Base-by-base conservation (phyloP, 2,888 invertebrate genomes). In the Clepsis dumicolana region DNA sequence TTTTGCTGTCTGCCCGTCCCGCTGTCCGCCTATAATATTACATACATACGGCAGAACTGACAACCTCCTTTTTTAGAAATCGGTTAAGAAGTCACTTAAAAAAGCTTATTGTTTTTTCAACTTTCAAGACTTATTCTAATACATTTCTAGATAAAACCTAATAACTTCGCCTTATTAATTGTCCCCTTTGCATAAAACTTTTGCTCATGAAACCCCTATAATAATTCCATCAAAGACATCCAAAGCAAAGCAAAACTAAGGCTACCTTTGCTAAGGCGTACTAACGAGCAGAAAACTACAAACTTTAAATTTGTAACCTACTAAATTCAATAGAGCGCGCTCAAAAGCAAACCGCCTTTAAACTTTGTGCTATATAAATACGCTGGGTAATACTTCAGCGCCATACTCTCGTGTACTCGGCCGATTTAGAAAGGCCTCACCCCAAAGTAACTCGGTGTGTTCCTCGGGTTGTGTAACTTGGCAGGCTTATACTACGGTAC, bases 401-500 rank as follows among this genome's bases (percentile, higher is more conserved):
- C 48, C 18, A 21, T 60, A 56, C 62, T 35, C 25, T 24, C 5
- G 18, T 35, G 29, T 48, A 41, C 16, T 25, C 62, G 67, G 21
- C 27, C 16, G 14, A 50, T 21, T 67, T 52, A 16, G n/a, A 12
- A 61, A 63, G 65, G 3, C 7, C 10, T 24, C 16, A n/a, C 10
- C 12, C 12, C 5, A 50, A 29, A 52, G 48, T 3, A 12, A n/a
- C 5, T 12, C 5, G 4, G 25, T n/a, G 4, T 4, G 27, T 7
- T 41, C 3, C 14, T n/a, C 18, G 38, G 25, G 38, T 24, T 67
- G 18, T 29, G n/a, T 14, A 8, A 67, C 57, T 48, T 14, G 16
- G 24, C 29, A 14, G 62, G 62, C 62, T 67, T 67, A 57, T 67
- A 67, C 67, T 67, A 67, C 67, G 67, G 67, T 67, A 67, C 62